Base-by-base conservation (phyloP, 1,140 invertebrate species). In the Lamellibrachia luymesi region DNA sequence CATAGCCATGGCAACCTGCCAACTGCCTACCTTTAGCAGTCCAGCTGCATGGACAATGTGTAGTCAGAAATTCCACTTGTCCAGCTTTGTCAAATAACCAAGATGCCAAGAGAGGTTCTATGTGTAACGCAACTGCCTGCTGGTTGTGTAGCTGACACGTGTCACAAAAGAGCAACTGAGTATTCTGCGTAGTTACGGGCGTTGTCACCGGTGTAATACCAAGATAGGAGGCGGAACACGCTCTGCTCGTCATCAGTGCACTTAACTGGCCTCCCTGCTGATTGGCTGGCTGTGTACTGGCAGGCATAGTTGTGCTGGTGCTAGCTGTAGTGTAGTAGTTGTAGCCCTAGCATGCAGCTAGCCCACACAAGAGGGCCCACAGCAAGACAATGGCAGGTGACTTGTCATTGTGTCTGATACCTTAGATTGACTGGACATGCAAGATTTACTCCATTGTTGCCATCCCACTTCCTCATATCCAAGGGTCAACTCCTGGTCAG, bases 111-210 rank as follows among this genome's bases (percentile, higher is more conserved):
- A 80, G 64, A 80, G 64, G 64, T 80, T 80, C 13, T 80, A 17
- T 80, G 17, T 80, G 64, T 80, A 17, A 80, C 13, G 17, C 13
- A 2, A 80, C 6, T 17, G 64, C 13, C 64, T 10, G 1, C 64
- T 10, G 5, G 25, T 4, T 22, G 17, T 4, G 2, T 22, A 2
- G 64, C 64, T 80, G 64, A 80, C 64, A 80, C 64, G 64, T 80
- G 64, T 80, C 64, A 80, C 64, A 80, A 80, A 80, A 80, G 64
- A 80, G 64, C 64, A 80, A 80, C 64, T 80, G 64, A 80, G 64
- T 80, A 80, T 80, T 80, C 64, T 80, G 64, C 64, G 64, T 80
- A 80, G 64, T 80, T 80, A 80, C 64, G 64, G 64, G 64, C 64
- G 64, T 80, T 80, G 64, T 80, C 64, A 80, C 64, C 25, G 17